These are phyloP conservation scores for Pseudochaenichthys georgianus DNA, from an alignment of 2,797 vertebrate species.

Conservation along the genomic window DNA sequence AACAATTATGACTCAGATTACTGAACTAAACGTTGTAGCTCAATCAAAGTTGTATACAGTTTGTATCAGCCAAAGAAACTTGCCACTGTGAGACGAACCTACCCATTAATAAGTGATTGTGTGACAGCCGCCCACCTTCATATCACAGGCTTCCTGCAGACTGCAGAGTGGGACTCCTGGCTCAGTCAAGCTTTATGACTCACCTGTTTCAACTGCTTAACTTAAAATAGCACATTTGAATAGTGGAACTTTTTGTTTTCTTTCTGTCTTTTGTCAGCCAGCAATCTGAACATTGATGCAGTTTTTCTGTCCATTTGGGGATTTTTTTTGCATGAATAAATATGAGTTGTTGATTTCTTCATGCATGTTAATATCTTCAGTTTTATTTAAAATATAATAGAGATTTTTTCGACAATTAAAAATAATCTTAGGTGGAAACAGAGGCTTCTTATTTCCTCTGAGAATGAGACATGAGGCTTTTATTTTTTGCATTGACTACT, in stretches of 20 bases:
- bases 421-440: slow-evolving; percentile 3
- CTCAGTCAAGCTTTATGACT: slow-evolving; percentile 73
- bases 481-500: slow-evolving; percentile 8
- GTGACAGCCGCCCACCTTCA: slow-evolving; percentile 76
- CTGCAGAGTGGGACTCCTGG: slow-evolving; percentile 71
- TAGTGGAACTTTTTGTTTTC: slow-evolving; percentile 46
- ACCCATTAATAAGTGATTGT: slow-evolving; percentile 71
- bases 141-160: slow-evolving; percentile 71
- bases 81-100: slow-evolving; percentile 65
- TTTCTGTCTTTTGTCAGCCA: slow-evolving; percentile 21
- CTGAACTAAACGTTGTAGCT: not conserved
- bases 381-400: slow-evolving; percentile 5
- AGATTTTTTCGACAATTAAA: not conserved
- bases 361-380: slow-evolving; percentile 8
- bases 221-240: slow-evolving; percentile 76
- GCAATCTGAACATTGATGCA: slow-evolving; percentile 18
- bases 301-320: not conserved
- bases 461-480: not conserved
- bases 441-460: not conserved
- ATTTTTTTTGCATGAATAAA: slow-evolving; percentile 13
- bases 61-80: slow-evolving; percentile 40
- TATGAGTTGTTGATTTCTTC: not conserved
- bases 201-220: slow-evolving; percentile 70
- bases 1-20: slow-evolving; percentile 5
- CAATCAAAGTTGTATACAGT: slow-evolving; percentile 24